These are phyloP conservation scores for Pollimyrus isidori DNA, from an alignment of 2,113 vertebrate genomes.

Conservation along the genomic window DNA sequence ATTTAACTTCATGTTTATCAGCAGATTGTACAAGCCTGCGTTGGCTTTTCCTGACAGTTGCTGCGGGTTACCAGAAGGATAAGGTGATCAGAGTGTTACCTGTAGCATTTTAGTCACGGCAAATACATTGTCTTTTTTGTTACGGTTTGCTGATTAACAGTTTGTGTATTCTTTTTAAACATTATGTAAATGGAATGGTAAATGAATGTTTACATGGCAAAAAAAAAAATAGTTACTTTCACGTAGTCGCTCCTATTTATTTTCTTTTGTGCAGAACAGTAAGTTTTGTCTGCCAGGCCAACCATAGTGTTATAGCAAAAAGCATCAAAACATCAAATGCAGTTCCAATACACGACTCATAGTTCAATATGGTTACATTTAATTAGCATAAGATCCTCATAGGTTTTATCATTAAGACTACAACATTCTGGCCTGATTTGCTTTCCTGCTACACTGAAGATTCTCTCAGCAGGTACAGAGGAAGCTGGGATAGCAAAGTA, in stretches of 20 bases:
- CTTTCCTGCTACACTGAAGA: background rate
- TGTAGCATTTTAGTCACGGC: background rate
- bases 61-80: background rate
- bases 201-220: background rate
- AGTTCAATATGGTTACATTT: background rate
- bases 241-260: background rate
- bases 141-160: background rate
- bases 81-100: background rate
- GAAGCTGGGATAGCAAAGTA: background rate
- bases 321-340: background rate
- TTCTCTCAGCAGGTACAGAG: background rate
- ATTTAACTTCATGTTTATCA: background rate
- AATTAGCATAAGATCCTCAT: background rate
- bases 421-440: background rate
- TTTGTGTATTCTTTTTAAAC: background rate
- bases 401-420: background rate
- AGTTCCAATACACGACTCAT: background rate
- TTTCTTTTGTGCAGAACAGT: background rate
- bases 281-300: background rate
- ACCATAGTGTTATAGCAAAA: background rate
- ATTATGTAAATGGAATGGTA: too few species aligned
- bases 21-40: background rate
- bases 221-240: background rate
- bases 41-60: background rate
- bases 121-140: background rate